phyloP scores from a whole-genome alignment of 2,888 invertebrate species.

The Cylindroiulus punctatus region DNA sequence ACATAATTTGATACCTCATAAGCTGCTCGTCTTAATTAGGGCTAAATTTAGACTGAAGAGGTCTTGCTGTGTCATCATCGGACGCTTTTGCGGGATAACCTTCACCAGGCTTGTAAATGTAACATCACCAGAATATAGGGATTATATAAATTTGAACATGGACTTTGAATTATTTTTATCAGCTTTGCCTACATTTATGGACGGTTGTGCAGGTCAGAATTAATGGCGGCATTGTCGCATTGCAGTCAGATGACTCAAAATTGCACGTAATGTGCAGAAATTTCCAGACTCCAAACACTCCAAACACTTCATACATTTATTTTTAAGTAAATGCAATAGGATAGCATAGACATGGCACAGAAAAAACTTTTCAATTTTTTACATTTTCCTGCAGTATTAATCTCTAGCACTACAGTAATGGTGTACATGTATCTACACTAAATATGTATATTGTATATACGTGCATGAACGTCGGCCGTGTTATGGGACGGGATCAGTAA shows the following conservation, averaged over 20 bases:
- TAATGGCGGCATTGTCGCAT: not conserved
- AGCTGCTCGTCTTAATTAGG: conserved; percentile 52
- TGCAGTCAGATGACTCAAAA: not conserved
- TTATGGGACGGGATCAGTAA: conserved; percentile 42
- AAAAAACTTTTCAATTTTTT: not conserved
- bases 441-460: not conserved
- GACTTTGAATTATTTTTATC: not conserved
- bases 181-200: not conserved
- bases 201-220: not conserved
- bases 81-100: not conserved
- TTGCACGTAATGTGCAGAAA: not conserved
- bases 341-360: not conserved
- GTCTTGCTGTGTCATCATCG: conserved; percentile 49
- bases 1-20: conserved; percentile 47
- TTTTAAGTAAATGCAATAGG: not conserved
- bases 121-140: too few relatives aligned
- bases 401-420: not conserved
- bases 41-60: conserved; percentile 48
- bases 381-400: conserved; percentile 1
- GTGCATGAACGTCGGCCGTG: not conserved
- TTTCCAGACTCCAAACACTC: not conserved
- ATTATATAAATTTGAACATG: not conserved
- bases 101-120: not conserved
- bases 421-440: not conserved
- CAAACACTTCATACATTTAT: not conserved